Evolutionary conservation across 2,888 invertebrate species (phyloP).

Genomic region (Vandiemenella viatica): DNA sequence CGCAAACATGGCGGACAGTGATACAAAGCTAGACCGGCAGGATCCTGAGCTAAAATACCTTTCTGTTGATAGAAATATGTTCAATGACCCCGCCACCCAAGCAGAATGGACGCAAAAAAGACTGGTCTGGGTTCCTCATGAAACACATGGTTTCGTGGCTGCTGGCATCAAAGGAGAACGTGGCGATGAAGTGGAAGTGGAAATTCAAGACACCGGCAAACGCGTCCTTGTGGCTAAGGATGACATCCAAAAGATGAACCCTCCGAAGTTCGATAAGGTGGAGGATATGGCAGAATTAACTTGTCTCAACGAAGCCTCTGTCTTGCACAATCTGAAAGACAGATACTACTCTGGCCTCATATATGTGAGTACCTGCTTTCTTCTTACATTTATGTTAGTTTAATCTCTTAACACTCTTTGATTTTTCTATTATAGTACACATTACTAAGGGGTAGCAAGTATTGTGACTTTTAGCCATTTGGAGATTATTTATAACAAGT

Average conservation of each 20-base stretch:
- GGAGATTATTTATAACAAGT: no score
- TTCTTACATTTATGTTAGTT: constrained; percentile 12
- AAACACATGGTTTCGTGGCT: constrained; percentile 90
- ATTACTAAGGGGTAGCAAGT: no score
- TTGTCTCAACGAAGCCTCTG: constrained; percentile 98
- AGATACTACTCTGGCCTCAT: constrained; percentile 98
- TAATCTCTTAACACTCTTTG: no score
- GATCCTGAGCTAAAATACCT: constrained; percentile 93
- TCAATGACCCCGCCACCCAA: constrained; percentile 93
- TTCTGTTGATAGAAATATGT: constrained; percentile 88
- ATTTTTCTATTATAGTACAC: no score
- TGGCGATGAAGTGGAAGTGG: constrained; percentile 94
- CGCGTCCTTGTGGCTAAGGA: constrained; percentile 80
- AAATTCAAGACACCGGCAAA: constrained; percentile 93
- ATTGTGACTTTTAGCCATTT: no score
- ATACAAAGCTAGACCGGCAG: constrained; percentile 60
- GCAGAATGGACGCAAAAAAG: constrained; percentile 99
- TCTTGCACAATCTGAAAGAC: constrained; percentile 98
- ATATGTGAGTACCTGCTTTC: constrained; percentile 90
- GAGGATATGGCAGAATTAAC: constrained; percentile 99
- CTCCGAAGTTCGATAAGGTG: constrained; percentile 99
- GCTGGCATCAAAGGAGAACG: constrained; percentile 91
- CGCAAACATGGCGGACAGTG: constrained; percentile 39
- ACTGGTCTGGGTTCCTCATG: constrained; percentile 98
- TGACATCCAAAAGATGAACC: constrained; percentile 99